phyloP scores from a whole-genome alignment of 1,140 invertebrate genomes.

The Eriocheir sinensis region DNA sequence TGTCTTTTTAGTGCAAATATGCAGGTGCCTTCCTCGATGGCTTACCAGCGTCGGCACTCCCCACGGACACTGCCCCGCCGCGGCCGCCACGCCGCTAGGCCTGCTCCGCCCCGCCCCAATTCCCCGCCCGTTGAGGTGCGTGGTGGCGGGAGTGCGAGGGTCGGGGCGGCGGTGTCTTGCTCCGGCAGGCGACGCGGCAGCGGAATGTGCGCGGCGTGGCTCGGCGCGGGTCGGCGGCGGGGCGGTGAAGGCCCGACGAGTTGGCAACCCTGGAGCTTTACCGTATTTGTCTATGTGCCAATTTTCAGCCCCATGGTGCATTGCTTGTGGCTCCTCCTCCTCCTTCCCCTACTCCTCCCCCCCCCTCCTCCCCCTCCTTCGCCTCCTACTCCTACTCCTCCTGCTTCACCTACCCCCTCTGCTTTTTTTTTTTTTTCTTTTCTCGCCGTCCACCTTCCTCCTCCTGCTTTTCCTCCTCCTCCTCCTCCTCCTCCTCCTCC shows the following conservation, averaged over 20 bases:
- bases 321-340: slow-evolving; percentile 9
- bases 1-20: too few relatives aligned
- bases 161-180: not conserved
- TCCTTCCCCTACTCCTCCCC: not conserved
- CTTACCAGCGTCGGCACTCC: too few relatives aligned
- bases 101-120: not conserved
- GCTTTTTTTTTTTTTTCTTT: not conserved
- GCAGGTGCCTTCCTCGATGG: too few relatives aligned
- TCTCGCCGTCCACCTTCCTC: not conserved
- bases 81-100: not conserved
- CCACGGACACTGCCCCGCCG: too few relatives aligned
- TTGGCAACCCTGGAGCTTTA: slow-evolving; percentile 21
- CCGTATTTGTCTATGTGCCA: slow-evolving; percentile 23
- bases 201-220: not conserved
- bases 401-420: not conserved
- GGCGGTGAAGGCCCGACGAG: not conserved
- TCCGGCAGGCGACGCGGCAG: not conserved
- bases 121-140: too few relatives aligned
- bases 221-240: not conserved
- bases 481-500: not conserved
- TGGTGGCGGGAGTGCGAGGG: not conserved
- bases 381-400: not conserved
- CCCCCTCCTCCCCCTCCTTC: not conserved
- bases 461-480: not conserved
- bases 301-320: slow-evolving; percentile 20